Base-by-base conservation (phyloP, 2,888 invertebrate species). In the Parapristionchus giblindavisi region DNA sequence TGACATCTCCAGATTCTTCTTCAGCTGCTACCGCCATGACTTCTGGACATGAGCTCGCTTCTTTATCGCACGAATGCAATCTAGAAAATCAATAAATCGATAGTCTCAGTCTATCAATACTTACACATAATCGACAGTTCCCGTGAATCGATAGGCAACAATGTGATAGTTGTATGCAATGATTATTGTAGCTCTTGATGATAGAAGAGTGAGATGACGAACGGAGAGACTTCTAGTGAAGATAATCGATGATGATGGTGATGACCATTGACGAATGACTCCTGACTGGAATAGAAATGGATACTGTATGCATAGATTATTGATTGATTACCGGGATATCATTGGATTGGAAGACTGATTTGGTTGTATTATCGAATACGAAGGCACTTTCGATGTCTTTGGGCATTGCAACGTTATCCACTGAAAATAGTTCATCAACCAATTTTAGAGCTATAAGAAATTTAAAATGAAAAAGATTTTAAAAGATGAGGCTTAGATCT, bases 121-220 rank as follows among this genome's bases (percentile, higher is more conserved):
- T 68, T 65, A 86, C 85, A 81, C 77, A 75, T 81, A 83, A 68
- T 86, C 83, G 77, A 87, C 84, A 3, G 85, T 83, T 48, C 83
- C 83, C 5, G 87, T 84, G 24, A 85, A 51, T 8, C 87, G 83
- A 77, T 85, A 86, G 11, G 84, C 80, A 1, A 80, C 76, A 6
- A 87, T 82, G 63, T 82, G 79, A 74, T 86, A 87, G 6, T 84
- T 76, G 1, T 83, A 80, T 27, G 85, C 83, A 14, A 87, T 73
- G 38, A 86, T 43, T n/a, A 87, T 75, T 0, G 58, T 58, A 29
- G 56, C 71, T 32, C 38, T 68, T 3, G 68, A 68, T 1, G 68
- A 68, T n/a, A 68, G 34, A 3, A 68, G 52, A 52, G 68, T 38
- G 34, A 68, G 68, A 52, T 68, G 68, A 32, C 68, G 68, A 52